These are phyloP conservation scores for Trypoxylon attenuatum DNA, from an alignment of 2,888 invertebrate species.

Conservation along the genomic window DNA sequence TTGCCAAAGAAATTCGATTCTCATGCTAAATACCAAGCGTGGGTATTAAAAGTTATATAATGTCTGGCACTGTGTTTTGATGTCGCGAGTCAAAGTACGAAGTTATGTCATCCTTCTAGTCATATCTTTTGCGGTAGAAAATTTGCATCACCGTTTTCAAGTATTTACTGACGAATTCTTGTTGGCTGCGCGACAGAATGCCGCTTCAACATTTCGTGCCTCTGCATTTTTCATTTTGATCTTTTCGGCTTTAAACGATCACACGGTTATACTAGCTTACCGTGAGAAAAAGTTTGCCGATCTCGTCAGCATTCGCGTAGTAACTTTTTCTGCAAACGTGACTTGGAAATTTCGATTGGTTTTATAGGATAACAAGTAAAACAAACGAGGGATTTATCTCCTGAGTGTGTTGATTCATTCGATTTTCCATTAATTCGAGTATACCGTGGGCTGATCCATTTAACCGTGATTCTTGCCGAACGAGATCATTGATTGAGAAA, in stretches of 20 bases:
- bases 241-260: too few species aligned
- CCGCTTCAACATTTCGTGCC: too few species aligned
- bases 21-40: slow-evolving; percentile 11
- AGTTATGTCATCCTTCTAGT: slow-evolving; percentile 31
- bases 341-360: not conserved
- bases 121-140: slow-evolving; percentile 13
- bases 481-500: not conserved
- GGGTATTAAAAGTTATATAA: slow-evolving; percentile 25
- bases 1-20: slow-evolving; percentile 17
- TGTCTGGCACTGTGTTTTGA: slow-evolving; percentile 15
- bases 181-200: not conserved
- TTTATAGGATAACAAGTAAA: not conserved
- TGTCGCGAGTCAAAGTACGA: slow-evolving; percentile 32
- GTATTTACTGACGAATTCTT: not conserved
- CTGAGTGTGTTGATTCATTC: too few species aligned
- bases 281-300: not conserved
- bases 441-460: too few species aligned
- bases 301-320: not conserved
- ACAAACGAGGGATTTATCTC: too few species aligned
- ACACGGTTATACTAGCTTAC: too few species aligned
- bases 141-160: not conserved
- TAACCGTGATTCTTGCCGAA: not conserved
- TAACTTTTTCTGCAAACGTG: not conserved
- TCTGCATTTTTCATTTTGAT: too few species aligned
- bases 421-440: too few species aligned